Evolutionary conservation across 2,113 vertebrate species (phyloP), one percentile per base, ranked within the genome.

Genomic region (Nymphicus hollandicus): DNA sequence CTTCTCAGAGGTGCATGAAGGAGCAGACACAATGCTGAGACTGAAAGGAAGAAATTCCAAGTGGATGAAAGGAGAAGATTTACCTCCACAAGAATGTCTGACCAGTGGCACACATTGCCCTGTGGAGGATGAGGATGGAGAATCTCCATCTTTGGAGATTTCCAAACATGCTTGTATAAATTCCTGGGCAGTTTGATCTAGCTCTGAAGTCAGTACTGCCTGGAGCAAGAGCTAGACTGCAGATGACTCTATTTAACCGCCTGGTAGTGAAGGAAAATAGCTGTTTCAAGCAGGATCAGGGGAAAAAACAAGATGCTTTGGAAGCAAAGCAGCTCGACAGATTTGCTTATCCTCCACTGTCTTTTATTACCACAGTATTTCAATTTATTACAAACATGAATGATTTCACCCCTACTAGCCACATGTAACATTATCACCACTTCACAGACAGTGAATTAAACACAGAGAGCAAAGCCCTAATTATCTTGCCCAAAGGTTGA

Each of bases 361-460:
- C 44, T 47, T 89, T 64, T 82, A 85, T 88, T 83, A 50, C 23
- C 31, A 35, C 0, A 1, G 31, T 49, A 53, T 92, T 93, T 83
- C 41, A 88, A 46, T 49, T 86, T 9, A 55, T 81, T 93, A 82
- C 24, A 52, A 85, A 85, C 56, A 39, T 16, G 56, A 85, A 76
- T 52, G 53, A 25, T 93, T 93, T 86, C 55, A 68, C 58, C 27
- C 39, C 41, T 65, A 19, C 44, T 74, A 39, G 55, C 31, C n/a
- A 22, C 46, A 41, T 53, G 58, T 31, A 93, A 70, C 15, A n/a
- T 63, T 78, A 91, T 88, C 68, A 73, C 13, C 19, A 14, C 37
- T 92, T 86, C 55, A 56, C 80, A 93, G 80, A 66, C n/a, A 79
- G 70, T 24, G 27, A 87, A 72, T 82, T 85, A 92, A 91, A 73